Evolutionary conservation across 2,113 vertebrate genomes (phyloP).

Genomic region (Myiagra hebetior): DNA sequence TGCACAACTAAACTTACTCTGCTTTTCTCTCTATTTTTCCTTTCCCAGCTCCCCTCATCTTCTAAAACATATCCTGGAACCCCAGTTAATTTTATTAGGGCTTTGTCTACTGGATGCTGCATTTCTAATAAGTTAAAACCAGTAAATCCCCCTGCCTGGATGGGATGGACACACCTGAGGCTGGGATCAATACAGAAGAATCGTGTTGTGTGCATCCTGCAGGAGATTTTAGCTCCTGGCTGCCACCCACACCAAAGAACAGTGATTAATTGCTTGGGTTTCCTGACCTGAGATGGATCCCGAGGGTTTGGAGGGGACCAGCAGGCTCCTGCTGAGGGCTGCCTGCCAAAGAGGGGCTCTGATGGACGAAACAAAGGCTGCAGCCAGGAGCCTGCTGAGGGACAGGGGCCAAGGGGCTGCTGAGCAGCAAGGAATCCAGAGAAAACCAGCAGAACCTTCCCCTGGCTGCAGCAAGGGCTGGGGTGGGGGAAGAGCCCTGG

Average conservation of each 20-base stretch:
- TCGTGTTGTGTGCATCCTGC: accelerated
- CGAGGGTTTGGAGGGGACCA: neutral
- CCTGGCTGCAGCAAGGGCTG: neutral
- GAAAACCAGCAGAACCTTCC: neutral
- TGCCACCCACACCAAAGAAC: neutral
- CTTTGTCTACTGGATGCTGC: neutral
- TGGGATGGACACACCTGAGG: neutral
- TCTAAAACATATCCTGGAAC: neutral
- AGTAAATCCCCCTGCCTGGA: neutral
- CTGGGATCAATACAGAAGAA: neutral
- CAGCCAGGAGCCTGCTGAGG: neutral
- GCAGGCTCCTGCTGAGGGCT: neutral
- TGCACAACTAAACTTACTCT: neutral
- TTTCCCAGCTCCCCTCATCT: neutral
- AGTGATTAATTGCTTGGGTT: neutral
- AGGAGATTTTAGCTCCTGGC: neutral
- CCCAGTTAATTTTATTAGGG: neutral
- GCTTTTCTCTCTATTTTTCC: neutral
- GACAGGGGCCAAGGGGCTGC: neutral
- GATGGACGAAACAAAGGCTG: neutral
- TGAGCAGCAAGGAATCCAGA: neutral
- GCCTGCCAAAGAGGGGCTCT: neutral
- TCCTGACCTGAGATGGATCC: neutral
- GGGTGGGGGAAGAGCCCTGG: neutral
- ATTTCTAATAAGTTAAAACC: neutral